Evolutionary conservation across 1,140 invertebrate species (phyloP).

Genomic region (Galleria mellonella): DNA sequence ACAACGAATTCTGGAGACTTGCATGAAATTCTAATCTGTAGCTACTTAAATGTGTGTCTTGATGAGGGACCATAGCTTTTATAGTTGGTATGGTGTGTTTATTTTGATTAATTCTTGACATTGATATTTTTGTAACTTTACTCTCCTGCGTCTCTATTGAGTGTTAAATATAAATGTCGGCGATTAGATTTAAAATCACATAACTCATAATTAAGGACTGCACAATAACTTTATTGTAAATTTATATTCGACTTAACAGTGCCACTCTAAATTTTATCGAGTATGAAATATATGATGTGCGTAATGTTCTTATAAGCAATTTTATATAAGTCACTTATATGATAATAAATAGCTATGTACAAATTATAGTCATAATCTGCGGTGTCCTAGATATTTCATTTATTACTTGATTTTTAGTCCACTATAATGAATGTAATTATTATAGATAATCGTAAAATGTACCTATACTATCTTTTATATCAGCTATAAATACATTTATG

Average conservation of each 20-base stretch:
- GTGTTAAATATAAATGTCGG: slow-evolving; percentile 24
- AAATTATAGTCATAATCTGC: slow-evolving; percentile 22
- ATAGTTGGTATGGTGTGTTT: slow-evolving; percentile 27
- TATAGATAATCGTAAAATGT: not conserved
- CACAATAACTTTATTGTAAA: slow-evolving; percentile 49
- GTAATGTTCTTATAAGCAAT: slow-evolving; percentile 42
- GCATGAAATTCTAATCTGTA: slow-evolving; percentile 20
- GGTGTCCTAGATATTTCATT: slow-evolving; percentile 32
- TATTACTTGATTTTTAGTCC: slow-evolving; percentile 15
- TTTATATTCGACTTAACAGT: slow-evolving; percentile 39
- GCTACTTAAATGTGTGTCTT: slow-evolving; percentile 47
- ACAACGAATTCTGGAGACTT: slow-evolving; percentile 40
- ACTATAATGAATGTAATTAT: slow-evolving; percentile 11
- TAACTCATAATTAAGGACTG: slow-evolving; percentile 42
- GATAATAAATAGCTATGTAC: slow-evolving; percentile 18
- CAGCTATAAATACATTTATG: not conserved
- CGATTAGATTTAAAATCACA: slow-evolving; percentile 28
- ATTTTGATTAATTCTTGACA: slow-evolving; percentile 24
- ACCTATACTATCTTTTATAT: slow-evolving; percentile 6
- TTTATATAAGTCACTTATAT: slow-evolving; percentile 29
- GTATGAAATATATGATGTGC: slow-evolving; percentile 18
- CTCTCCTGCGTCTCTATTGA: slow-evolving; percentile 32
- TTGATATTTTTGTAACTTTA: slow-evolving; percentile 27
- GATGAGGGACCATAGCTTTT: slow-evolving; percentile 57
- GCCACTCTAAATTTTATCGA: slow-evolving; percentile 45